Conservation (phyloP, 2,888 invertebrate species). For the Malthinus flaveolus region DNA sequence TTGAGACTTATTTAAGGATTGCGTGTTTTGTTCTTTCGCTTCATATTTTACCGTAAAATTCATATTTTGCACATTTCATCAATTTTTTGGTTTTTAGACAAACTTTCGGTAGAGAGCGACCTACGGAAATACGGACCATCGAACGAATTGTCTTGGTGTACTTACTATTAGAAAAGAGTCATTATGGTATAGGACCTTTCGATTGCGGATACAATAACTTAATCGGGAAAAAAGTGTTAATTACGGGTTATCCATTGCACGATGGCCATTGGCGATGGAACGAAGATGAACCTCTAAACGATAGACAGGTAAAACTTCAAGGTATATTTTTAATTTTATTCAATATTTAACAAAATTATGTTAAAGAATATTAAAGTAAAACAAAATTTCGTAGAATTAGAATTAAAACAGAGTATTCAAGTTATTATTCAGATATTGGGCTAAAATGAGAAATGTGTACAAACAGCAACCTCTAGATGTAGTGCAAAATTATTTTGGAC, state of each 20-base stretch:
- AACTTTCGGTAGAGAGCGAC: constrained; percentile 25
- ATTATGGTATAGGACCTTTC: constrained; percentile 38
- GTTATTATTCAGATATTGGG: constrained; percentile 64
- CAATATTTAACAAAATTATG: neutral
- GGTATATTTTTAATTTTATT: neutral
- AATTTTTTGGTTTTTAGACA: too few species aligned
- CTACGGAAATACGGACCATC: constrained; percentile 39
- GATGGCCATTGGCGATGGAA: constrained; percentile 45
- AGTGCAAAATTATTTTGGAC: constrained; percentile 61
- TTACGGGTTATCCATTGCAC: constrained; percentile 49
- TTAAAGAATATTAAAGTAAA: too few species aligned
- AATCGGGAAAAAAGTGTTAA: constrained; percentile 33
- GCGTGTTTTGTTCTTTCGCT: too few species aligned
- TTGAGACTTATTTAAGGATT: too few species aligned
- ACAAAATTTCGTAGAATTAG: too few species aligned
- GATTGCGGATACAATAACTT: constrained; percentile 45
- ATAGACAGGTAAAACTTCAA: constrained; percentile 45
- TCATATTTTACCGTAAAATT: too few species aligned
- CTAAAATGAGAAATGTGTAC: constrained; percentile 56
- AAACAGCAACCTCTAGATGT: constrained; percentile 62
- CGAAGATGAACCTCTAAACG: constrained; percentile 42
- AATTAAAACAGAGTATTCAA: too few species aligned
- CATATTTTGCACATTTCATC: too few species aligned
- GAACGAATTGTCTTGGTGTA: constrained; percentile 48
- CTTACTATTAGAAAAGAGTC: constrained; percentile 40